phyloP scores from a whole-genome alignment of 2,797 vertebrate species.

The Trichosurus vulpecula region DNA sequence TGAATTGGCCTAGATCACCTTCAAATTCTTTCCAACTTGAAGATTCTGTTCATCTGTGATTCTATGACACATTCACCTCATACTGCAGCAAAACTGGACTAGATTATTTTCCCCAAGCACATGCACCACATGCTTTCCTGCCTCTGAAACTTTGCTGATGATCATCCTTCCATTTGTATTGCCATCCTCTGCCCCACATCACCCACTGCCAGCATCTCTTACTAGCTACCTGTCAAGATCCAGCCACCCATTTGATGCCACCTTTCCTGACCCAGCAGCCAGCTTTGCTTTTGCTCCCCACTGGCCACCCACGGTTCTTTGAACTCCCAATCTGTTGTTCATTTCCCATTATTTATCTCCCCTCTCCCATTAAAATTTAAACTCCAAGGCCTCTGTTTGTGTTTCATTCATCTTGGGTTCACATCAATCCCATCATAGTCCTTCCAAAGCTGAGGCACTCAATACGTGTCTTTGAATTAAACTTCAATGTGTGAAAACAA shows the following conservation, averaged over 20 bases:
- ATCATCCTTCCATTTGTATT: background rate
- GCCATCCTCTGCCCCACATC: background rate
- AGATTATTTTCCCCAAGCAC: background rate
- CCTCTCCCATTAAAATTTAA: background rate
- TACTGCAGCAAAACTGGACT: background rate
- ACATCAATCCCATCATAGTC: background rate
- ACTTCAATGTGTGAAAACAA: background rate
- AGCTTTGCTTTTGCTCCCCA: background rate
- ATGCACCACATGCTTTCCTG: background rate
- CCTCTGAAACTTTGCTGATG: background rate
- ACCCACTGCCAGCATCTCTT: background rate
- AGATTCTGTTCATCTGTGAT: background rate
- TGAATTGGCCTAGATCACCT: background rate
- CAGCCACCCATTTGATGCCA: background rate
- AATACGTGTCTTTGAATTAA: background rate
- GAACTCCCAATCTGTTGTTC: background rate
- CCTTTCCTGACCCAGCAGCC: background rate
- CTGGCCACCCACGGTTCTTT: background rate
- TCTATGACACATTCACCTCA: background rate
- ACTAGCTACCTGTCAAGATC: background rate
- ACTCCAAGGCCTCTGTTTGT: background rate
- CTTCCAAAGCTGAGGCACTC: background rate
- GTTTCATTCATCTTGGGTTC: background rate
- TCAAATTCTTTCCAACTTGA: background rate
- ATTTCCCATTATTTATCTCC: background rate